Conservation (phyloP, 2,797 vertebrate species). For the Hemibagrus guttatus region DNA sequence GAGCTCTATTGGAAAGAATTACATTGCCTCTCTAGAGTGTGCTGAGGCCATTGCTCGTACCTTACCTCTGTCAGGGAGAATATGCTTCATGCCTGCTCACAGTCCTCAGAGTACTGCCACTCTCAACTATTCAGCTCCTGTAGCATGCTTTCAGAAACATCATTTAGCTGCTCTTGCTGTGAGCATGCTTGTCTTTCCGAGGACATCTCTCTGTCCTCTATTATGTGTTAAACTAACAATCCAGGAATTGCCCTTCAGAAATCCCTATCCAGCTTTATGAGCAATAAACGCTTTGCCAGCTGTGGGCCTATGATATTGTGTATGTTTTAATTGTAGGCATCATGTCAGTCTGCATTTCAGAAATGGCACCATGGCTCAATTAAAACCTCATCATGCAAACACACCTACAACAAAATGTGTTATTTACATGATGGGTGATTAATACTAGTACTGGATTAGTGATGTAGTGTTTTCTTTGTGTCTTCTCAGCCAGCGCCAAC, state of each 20-base stretch:
- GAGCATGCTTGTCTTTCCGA: conserved; percentile 32
- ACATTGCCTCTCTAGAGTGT: conserved; percentile 64
- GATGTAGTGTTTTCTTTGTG: background rate
- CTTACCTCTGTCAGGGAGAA: conserved; percentile 64
- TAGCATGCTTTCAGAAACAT: conserved; percentile 63
- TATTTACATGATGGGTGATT: background rate
- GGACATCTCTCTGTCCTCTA: conserved; percentile 40
- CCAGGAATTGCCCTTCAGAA: conserved; percentile 19
- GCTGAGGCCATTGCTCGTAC: conserved; percentile 57
- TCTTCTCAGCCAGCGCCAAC: conserved; percentile 50
- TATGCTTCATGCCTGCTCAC: conserved; percentile 60
- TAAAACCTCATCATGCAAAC: background rate
- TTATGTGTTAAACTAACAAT: conserved; percentile 42
- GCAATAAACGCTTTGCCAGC: conserved; percentile 25
- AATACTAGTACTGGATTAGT: background rate
- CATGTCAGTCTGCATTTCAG: background rate
- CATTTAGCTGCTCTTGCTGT: conserved; percentile 47
- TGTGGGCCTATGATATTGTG: conserved; percentile 27
- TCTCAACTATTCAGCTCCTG: conserved; percentile 73
- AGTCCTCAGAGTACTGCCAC: conserved; percentile 69
- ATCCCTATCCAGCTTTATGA: conserved; percentile 28
- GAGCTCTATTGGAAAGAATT: conserved; percentile 82
- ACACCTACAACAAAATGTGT: background rate
- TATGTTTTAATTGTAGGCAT: conserved; percentile 5
- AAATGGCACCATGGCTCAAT: background rate